phyloP scores from a whole-genome alignment of 2,113 vertebrate species.

The Boleophthalmus pectinirostris region DNA sequence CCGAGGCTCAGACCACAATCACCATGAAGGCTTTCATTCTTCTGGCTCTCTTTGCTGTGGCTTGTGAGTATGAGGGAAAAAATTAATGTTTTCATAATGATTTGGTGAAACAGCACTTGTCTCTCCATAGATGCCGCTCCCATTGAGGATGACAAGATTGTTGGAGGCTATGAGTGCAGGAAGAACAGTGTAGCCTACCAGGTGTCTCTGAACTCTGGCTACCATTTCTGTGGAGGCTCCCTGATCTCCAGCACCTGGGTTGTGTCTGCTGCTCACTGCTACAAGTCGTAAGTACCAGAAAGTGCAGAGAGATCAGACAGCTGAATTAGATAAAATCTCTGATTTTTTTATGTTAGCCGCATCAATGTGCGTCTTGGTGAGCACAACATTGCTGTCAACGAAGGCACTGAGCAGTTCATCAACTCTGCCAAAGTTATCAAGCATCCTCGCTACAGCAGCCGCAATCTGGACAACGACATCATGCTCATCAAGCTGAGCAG shows the following conservation, averaged over 20 bases:
- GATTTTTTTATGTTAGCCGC: slow-evolving; percentile 52
- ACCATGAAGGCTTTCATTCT: slow-evolving; percentile 74
- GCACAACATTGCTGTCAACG: slow-evolving; percentile 76
- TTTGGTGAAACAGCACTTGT: background rate
- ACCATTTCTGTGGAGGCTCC: slow-evolving; percentile 80
- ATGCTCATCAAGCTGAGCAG: slow-evolving; percentile 84
- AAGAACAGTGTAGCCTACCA: slow-evolving; percentile 74
- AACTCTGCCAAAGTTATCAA: slow-evolving; percentile 62
- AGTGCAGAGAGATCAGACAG: background rate
- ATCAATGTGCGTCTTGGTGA: slow-evolving; percentile 78
- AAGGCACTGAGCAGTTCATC: slow-evolving; percentile 79
- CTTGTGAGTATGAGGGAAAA: slow-evolving; percentile 55
- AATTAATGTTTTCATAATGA: background rate
- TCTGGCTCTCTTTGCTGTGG: slow-evolving; percentile 68
- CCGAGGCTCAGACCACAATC: slow-evolving; percentile 6
- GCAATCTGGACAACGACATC: slow-evolving; percentile 84
- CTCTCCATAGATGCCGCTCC: slow-evolving; percentile 67
- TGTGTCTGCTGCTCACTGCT: slow-evolving; percentile 86
- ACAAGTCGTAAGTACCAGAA: slow-evolving; percentile 73
- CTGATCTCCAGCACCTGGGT: slow-evolving; percentile 82
- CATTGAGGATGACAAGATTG: slow-evolving; percentile 82
- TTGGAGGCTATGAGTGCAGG: slow-evolving; percentile 82
- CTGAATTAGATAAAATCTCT: background rate
- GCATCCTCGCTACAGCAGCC: slow-evolving; percentile 71
- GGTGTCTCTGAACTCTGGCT: slow-evolving; percentile 80